Conservation (phyloP, 2,113 vertebrate species). For the Eurystomus gularis region DNA sequence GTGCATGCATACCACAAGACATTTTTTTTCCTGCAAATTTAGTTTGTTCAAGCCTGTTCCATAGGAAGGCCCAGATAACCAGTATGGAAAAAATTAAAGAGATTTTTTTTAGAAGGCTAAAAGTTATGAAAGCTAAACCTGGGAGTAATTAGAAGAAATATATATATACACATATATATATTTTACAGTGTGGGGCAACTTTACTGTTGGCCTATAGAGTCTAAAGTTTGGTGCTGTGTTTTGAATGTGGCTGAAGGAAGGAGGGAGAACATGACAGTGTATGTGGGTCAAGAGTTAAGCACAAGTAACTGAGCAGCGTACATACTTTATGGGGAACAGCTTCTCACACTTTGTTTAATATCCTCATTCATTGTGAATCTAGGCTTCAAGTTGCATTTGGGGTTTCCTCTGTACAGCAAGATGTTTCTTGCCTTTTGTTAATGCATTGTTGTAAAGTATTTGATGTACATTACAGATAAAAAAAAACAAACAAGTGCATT, state of each 20-base stretch:
- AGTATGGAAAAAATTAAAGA: constrained; percentile 65
- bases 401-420: constrained; percentile 86
- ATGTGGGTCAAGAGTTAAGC: constrained; percentile 75
- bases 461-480: constrained; percentile 93
- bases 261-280: constrained; percentile 57
- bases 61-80: constrained; percentile 79
- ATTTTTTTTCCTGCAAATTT: constrained; percentile 84
- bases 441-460: constrained; percentile 99
- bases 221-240: constrained; percentile 63
- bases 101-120: constrained; percentile 70
- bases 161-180: constrained; percentile 63
- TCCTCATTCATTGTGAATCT: constrained; percentile 85
- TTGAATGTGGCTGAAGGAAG: constrained; percentile 64
- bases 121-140: constrained; percentile 58
- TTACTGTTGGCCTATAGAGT: constrained; percentile 66
- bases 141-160: constrained; percentile 72
- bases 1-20: constrained; percentile 96
- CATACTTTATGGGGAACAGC: constrained; percentile 83
- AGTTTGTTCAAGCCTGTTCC: constrained; percentile 87
- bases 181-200: constrained; percentile 43
- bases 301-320: constrained; percentile 82
- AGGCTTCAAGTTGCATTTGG: constrained; percentile 86
- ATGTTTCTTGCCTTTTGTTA: constrained; percentile 92
- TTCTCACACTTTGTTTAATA: constrained; percentile 84
- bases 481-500: constrained; percentile 78